Conservation (phyloP, 1,140 invertebrate species). For the Orchestia grillus region DNA sequence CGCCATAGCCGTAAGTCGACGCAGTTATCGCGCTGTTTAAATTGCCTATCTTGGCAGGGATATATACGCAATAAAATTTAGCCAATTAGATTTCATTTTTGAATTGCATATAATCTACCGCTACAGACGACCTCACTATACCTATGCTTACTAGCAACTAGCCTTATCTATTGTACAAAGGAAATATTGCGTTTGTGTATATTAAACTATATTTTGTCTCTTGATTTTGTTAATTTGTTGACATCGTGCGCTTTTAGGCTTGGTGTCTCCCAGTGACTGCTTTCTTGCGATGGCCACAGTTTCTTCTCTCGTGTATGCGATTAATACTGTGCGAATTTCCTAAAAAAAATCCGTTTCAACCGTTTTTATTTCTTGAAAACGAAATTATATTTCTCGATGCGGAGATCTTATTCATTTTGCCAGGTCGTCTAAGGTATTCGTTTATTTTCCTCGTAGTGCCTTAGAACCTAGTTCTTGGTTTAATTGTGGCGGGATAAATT, state of each 20-base stretch:
- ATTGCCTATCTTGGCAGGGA: neutral
- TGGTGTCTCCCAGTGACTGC: neutral
- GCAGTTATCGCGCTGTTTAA: neutral
- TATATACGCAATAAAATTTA: neutral
- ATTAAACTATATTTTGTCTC: neutral
- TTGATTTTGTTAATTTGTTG: neutral
- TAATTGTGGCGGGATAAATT: neutral
- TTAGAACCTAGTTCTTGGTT: neutral
- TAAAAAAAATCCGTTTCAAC: too few relatives aligned
- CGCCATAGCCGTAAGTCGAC: neutral
- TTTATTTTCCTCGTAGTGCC: neutral
- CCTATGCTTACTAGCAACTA: neutral
- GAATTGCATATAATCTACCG: neutral
- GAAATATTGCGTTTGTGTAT: neutral
- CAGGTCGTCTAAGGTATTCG: neutral
- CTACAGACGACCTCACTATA: neutral
- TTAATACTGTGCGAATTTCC: neutral
- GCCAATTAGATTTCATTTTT: neutral
- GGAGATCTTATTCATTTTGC: neutral
- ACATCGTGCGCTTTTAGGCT: neutral
- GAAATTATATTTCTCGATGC: neutral
- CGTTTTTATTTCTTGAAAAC: too few relatives aligned
- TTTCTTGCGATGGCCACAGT: neutral
- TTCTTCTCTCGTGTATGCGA: neutral
- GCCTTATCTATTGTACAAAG: constrained; percentile 1